phyloP scores from a whole-genome alignment of 2,797 vertebrate genomes.

The Nannoperca australis region DNA sequence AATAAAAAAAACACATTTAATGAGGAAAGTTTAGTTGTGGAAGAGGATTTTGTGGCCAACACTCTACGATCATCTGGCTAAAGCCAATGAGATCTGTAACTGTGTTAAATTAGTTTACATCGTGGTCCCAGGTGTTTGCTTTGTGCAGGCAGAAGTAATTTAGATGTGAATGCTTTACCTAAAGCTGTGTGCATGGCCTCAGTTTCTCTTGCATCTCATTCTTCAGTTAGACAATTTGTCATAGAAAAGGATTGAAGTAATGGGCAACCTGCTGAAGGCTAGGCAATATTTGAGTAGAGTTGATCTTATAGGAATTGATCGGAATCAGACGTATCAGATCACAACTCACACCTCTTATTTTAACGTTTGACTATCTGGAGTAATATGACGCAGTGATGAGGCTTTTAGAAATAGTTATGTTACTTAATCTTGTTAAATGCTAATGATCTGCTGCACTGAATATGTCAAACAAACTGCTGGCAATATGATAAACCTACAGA shows the following conservation, averaged over 20 bases:
- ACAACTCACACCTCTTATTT: not conserved
- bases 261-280: constrained; percentile 33
- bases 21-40: constrained; percentile 31
- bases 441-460: not conserved
- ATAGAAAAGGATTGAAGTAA: constrained; percentile 30
- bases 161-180: constrained; percentile 48
- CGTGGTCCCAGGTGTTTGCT: constrained; percentile 61
- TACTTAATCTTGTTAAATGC: not conserved
- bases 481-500: constrained; percentile 12
- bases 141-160: constrained; percentile 50
- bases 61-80: constrained; percentile 50
- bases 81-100: constrained; percentile 53
- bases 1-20: constrained; percentile 30
- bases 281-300: not conserved
- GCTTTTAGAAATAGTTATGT: not conserved
- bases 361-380: not conserved
- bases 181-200: constrained; percentile 33
- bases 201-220: constrained; percentile 19
- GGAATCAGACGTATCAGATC: constrained; percentile 6
- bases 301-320: constrained; percentile 21
- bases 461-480: constrained; percentile 15
- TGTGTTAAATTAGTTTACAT: constrained; percentile 59
- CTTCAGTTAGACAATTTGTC: constrained; percentile 46
- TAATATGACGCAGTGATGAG: not conserved
- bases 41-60: constrained; percentile 40